Conservation (phyloP, 1,140 invertebrate species). For the Pemphigus obesinymphae region DNA sequence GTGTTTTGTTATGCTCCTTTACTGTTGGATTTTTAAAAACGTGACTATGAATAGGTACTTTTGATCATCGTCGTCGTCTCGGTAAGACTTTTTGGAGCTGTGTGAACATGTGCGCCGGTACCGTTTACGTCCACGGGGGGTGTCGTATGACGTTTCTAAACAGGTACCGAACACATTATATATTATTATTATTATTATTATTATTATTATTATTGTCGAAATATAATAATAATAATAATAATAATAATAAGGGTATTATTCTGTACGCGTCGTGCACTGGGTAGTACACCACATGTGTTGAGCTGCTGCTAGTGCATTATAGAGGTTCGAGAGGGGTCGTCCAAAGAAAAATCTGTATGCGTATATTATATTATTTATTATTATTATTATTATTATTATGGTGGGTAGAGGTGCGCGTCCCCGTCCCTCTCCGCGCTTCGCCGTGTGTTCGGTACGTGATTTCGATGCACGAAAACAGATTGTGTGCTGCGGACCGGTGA, state of each 20-base stretch:
- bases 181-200: not conserved
- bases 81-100: not conserved
- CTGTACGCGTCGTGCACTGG: not conserved
- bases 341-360: not conserved
- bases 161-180: not conserved
- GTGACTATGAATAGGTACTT: too few species aligned
- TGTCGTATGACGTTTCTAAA: conserved; percentile 6
- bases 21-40: too few species aligned
- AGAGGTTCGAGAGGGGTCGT: not conserved
- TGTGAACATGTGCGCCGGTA: not conserved
- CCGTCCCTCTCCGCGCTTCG: not conserved
- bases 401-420: not conserved
- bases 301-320: not conserved
- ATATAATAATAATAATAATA: conserved; percentile 15
- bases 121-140: not conserved
- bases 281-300: not conserved
- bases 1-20: not conserved
- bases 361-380: too few species aligned
- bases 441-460: not conserved
- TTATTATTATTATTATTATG: too few species aligned
- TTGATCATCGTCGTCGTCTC: too few species aligned
- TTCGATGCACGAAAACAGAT: conserved; percentile 30
- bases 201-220: not conserved
- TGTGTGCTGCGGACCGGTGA: not conserved
- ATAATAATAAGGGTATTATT: not conserved